Evolutionary conservation across 2,113 vertebrate genomes (phyloP), one percentile per base, ranked within the genome.

Genomic region (Bathybates hornii): DNA sequence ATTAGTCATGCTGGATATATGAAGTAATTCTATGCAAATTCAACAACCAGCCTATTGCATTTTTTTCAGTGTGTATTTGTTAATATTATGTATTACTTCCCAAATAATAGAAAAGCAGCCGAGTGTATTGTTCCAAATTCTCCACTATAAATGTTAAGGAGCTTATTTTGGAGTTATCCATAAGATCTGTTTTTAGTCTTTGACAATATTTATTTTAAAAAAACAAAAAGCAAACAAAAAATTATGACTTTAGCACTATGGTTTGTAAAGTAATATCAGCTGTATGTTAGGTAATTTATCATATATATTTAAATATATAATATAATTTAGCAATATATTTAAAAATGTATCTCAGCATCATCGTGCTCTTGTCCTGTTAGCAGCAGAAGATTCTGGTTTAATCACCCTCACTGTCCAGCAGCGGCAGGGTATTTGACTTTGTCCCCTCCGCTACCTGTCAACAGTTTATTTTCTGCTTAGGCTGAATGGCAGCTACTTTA

Each of bases 401-500:
- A 93, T 91, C 80, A 53, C 48, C 9, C 50, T 83, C 43, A 86
- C 86, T 82, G 83, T 85, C 48, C n/a, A 19, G 86, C 82, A 82
- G 78, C 21, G 4, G 86, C 82, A 73, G 83, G n/a, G 4, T 89
- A 45, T 89, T 94, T 83, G 83, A 93, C 86, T 90, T 86, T 87
- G 84, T 90, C 53, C 59, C 86, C 83, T 87, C 83, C 38, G 27
- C 48, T 88, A 80, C 59, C 78, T 85, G 59, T 88, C 90, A 90
- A 79, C 80, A 85, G 63, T 91, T 87, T 86, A 90, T 91, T 94
- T 90, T 87, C 66, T 79, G 41, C 83, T 38, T 5, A 6, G 52
- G 16, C 76, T 29, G 52, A 92, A 76, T 84, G 89, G 81, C 93
- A 91, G 87, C 89, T 90, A 83, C 89, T 93, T 93, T 88, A 63